phyloP scores from a whole-genome alignment of 2,888 invertebrate species.

The Ectemnius lituratus region DNA sequence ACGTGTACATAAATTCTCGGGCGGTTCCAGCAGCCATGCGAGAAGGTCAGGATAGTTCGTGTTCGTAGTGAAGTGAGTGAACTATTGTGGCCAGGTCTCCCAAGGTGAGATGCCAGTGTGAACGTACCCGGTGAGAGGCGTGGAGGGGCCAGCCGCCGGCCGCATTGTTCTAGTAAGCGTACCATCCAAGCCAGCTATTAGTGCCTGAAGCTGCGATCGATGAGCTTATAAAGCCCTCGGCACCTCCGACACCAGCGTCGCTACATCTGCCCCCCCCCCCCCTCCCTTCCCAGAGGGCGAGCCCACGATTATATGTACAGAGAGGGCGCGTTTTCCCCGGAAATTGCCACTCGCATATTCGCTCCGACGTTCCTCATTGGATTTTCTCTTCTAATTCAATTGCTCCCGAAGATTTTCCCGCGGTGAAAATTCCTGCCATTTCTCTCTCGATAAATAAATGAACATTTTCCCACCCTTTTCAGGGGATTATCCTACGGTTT shows the following conservation, averaged over 20 bases:
- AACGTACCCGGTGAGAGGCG: too few relatives aligned
- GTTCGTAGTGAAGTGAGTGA: too few relatives aligned
- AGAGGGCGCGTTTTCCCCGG: background rate
- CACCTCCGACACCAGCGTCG: background rate
- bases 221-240: slow-evolving; percentile 13
- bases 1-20: too few relatives aligned
- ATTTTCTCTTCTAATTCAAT: background rate
- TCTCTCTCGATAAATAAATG: too few relatives aligned
- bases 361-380: background rate
- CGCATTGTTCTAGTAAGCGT: slow-evolving; percentile 29
- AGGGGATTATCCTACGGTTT: background rate
- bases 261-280: background rate
- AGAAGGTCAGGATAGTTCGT: background rate
- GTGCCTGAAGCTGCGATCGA: slow-evolving; percentile 36
- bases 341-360: slow-evolving; percentile 4
- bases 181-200: background rate
- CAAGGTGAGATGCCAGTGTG: too few relatives aligned
- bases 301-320: background rate
- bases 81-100: too few relatives aligned
- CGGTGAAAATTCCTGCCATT: background rate
- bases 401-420: background rate
- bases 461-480: background rate
- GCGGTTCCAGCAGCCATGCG: background rate
- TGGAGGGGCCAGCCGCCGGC: background rate
- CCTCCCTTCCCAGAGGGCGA: too few relatives aligned